A percentile compares a stretch with the other conserved stretches of the same genome.
phyloP scores from a whole-genome alignment of 2,888 invertebrate species.

The Drosophila quinaria region DNA sequence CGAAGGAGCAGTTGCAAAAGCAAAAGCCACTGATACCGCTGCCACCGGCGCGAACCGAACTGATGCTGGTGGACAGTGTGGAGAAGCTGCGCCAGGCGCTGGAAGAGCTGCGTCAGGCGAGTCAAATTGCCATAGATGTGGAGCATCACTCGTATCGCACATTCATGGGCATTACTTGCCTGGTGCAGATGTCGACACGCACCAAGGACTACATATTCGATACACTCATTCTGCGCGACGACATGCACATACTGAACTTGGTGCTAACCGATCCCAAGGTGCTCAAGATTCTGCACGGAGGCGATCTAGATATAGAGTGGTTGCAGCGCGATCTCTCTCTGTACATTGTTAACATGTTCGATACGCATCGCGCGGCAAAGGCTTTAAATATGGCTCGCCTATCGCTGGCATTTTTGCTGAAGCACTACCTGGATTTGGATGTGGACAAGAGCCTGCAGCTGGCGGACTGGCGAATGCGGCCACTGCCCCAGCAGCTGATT shows the following conservation, averaged over 20 bases:
- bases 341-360: conserved; percentile 98
- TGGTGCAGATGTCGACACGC: conserved; percentile 96
- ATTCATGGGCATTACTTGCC: conserved; percentile 97
- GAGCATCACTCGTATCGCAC: conserved; percentile 97
- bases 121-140: conserved; percentile 95
- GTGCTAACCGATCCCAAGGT: conserved; percentile 95
- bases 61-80: conserved; percentile 89
- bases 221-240: conserved; percentile 92
- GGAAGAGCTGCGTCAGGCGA: conserved; percentile 88
- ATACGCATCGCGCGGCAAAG: conserved; percentile 95
- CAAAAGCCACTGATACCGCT: conserved; percentile 85
- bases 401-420: conserved; percentile 92
- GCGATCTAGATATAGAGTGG: conserved; percentile 95
- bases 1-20: conserved; percentile 86
- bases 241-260: conserved; percentile 93
- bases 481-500: conserved; percentile 92
- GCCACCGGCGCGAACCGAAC: conserved; percentile 88
- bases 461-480: conserved; percentile 97
- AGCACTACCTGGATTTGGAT: conserved; percentile 91
- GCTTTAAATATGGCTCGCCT: conserved; percentile 89
- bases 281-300: conserved; percentile 98
- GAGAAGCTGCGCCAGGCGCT: conserved; percentile 89
- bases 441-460: conserved; percentile 96
- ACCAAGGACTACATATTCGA: conserved; percentile 95
- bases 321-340: conserved; percentile 97